Conservation (phyloP, 2,113 vertebrate genomes). For the Falco punctatus region DNA sequence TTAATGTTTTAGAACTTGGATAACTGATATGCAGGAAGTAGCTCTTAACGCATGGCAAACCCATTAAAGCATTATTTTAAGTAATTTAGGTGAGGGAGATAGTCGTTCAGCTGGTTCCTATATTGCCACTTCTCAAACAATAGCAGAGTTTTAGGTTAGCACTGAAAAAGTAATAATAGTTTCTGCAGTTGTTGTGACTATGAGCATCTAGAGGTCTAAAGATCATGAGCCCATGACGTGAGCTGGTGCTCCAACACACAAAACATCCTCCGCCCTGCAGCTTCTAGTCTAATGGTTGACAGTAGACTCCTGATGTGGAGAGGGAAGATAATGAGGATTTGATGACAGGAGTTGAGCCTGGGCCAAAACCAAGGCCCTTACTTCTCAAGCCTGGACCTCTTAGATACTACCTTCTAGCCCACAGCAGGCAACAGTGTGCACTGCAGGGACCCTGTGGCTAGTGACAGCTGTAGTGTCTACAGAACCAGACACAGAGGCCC, state of each 20-base stretch:
- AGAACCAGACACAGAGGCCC: background rate
- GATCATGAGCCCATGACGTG: background rate
- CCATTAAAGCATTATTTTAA: background rate
- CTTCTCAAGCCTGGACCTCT: background rate
- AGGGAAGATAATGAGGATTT: background rate
- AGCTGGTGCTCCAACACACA: background rate
- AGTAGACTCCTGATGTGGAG: background rate
- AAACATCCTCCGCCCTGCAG: background rate
- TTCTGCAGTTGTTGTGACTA: background rate
- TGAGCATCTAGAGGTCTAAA: background rate
- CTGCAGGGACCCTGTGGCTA: background rate
- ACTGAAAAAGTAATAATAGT: background rate
- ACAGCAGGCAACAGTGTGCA: background rate
- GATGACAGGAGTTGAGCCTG: background rate
- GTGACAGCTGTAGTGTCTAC: background rate
- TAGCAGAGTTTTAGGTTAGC: background rate
- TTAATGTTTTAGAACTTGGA: background rate
- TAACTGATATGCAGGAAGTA: background rate
- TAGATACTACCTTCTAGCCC: background rate
- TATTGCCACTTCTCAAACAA: background rate
- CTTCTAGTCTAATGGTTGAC: background rate
- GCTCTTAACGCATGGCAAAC: background rate
- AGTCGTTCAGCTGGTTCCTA: background rate
- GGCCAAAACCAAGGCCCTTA: background rate
- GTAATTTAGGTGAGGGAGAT: background rate